A percentile compares a stretch with the other conserved stretches of the same genome.
phyloP scores from a whole-genome alignment of 1,140 invertebrate species.

The Venturia canescens region DNA sequence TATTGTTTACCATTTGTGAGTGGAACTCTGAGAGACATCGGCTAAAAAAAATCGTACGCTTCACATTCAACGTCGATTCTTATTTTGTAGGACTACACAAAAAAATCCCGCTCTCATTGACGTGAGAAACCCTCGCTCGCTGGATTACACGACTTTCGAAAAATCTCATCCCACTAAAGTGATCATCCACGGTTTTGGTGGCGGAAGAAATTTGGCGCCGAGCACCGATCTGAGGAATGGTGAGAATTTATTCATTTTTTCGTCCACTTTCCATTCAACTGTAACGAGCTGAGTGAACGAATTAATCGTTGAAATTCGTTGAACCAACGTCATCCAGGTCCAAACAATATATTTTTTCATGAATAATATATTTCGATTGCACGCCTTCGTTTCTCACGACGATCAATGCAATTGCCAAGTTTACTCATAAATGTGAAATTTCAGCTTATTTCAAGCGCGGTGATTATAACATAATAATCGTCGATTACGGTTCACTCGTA shows the following conservation, averaged over 20 bases:
- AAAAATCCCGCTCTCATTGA: slow-evolving; percentile 84
- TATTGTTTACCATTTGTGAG: too few relatives aligned
- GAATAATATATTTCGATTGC: too few relatives aligned
- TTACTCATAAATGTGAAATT: slow-evolving; percentile 50
- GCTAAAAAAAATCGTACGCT: neutral
- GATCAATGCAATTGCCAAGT: too few relatives aligned
- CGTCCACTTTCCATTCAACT: too few relatives aligned
- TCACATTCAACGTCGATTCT: slow-evolving; percentile 25
- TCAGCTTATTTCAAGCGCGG: slow-evolving; percentile 86
- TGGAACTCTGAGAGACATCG: neutral
- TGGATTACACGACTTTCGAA: slow-evolving; percentile 85
- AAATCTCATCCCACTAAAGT: slow-evolving; percentile 86
- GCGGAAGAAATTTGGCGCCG: slow-evolving; percentile 85
- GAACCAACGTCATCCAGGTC: too few relatives aligned
- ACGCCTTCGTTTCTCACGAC: too few relatives aligned
- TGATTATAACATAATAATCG: slow-evolving; percentile 91
- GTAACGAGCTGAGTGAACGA: neutral
- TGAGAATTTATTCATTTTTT: too few relatives aligned
- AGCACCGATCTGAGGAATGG: slow-evolving; percentile 88
- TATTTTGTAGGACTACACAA: slow-evolving; percentile 83
- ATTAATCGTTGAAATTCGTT: too few relatives aligned
- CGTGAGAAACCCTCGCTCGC: slow-evolving; percentile 82
- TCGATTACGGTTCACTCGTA: slow-evolving; percentile 89
- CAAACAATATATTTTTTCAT: too few relatives aligned
- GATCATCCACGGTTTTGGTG: slow-evolving; percentile 90